These are phyloP conservation scores for Pholis gunnellus DNA, from an alignment of 2,113 vertebrate species.

Conservation along the genomic window DNA sequence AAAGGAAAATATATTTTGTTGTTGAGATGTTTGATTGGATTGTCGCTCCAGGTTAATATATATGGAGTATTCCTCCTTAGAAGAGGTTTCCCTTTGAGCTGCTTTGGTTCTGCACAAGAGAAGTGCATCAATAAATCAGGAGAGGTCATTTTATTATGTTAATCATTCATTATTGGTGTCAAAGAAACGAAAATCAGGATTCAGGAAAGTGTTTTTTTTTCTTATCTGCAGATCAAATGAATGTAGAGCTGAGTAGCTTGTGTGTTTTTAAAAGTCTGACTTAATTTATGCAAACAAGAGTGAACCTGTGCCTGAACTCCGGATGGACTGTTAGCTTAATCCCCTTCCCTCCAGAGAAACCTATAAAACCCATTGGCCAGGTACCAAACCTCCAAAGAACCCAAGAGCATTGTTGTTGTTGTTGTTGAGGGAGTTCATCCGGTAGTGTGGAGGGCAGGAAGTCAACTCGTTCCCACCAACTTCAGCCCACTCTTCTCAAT, in stretches of 20 bases:
- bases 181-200: neutral
- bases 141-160: neutral
- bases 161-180: neutral
- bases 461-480: constrained; percentile 18
- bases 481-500: neutral
- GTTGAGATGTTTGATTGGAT: neutral
- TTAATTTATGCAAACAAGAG: constrained; percentile 51
- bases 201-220: neutral
- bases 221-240: constrained; percentile 1
- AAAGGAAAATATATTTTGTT: neutral
- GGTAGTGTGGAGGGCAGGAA: neutral
- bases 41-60: no score
- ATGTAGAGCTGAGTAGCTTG: constrained; percentile 12
- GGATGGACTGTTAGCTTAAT: constrained; percentile 30
- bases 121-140: neutral
- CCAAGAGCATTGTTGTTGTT: neutral
- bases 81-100: neutral
- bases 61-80: neutral
- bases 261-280: constrained; percentile 47
- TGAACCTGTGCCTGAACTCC: constrained; percentile 28
- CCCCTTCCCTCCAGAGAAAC: constrained; percentile 26
- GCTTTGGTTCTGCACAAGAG: constrained; percentile 1
- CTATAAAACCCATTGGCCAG: constrained; percentile 45
- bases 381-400: constrained; percentile 29
- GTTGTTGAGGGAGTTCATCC: constrained; percentile 1